Percentiles rank a stretch among this genome's conserved stretches.
Conservation (phyloP, 2,113 vertebrate species). For the Lamprologus ornatipinnis region DNA sequence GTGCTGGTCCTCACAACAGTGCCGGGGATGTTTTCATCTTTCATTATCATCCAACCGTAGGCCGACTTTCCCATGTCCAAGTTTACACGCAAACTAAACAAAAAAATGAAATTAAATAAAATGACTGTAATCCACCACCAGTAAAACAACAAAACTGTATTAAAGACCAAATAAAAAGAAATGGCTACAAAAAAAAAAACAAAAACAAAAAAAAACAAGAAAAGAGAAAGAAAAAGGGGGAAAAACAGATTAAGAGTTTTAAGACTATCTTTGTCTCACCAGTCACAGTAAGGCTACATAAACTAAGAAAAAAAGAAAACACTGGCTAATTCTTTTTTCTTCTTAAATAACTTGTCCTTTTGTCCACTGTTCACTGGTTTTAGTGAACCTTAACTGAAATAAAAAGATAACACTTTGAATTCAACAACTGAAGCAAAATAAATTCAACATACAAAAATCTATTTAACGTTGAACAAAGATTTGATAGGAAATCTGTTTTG, state of each 20-base stretch:
- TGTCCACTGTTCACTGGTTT: not conserved
- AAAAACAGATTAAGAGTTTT: not conserved
- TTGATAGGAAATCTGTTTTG: not conserved
- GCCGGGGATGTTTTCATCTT: constrained; percentile 92
- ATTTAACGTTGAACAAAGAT: not conserved
- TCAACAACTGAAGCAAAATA: not conserved
- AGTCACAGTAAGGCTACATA: not conserved
- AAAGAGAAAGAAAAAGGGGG: not conserved
- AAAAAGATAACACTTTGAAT: not conserved
- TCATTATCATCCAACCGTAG: constrained; percentile 98
- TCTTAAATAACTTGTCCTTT: not conserved
- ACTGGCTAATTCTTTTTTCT: not conserved
- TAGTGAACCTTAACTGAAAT: not conserved
- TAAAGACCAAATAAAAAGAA: not conserved
- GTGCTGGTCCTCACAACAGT: constrained; percentile 97
- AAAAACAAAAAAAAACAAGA: rapidly evolving
- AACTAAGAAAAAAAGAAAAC: not conserved
- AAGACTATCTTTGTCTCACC: rapidly evolving
- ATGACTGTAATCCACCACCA: not conserved
- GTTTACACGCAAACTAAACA: constrained; percentile 88
- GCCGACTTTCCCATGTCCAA: constrained; percentile 98
- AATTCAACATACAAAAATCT: not conserved
- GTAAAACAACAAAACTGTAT: rapidly evolving
- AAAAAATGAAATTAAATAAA: not conserved
- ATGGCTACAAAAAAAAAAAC: rapidly evolving